phyloP scores from a whole-genome alignment of 2,797 vertebrate genomes.

The Natrix natrix region DNA sequence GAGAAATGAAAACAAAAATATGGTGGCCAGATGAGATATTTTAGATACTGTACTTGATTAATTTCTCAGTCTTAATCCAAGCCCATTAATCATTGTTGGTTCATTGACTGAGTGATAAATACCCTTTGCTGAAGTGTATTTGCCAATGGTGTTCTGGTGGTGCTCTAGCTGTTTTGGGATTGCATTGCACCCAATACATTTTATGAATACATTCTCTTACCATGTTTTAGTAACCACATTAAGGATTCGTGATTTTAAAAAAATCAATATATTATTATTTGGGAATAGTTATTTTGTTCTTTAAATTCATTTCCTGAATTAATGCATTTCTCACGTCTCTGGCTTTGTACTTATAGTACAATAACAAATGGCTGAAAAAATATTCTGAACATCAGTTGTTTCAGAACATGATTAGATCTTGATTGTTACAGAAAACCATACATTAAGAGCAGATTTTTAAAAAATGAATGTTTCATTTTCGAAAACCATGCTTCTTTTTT shows the following conservation, averaged over 20 bases:
- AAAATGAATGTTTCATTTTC: background rate
- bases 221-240: background rate
- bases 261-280: background rate
- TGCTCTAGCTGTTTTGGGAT: background rate
- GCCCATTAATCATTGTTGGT: background rate
- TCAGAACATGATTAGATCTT: background rate
- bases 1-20: background rate
- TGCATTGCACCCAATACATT: background rate
- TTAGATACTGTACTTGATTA: background rate
- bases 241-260: background rate
- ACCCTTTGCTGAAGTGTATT: background rate
- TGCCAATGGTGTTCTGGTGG: no score
- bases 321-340: background rate
- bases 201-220: background rate
- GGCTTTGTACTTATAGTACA: background rate
- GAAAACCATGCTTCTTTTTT: background rate
- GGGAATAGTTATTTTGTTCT: background rate
- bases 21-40: background rate
- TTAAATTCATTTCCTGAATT: background rate
- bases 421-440: background rate
- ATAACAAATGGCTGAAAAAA: background rate
- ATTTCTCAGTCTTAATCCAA: background rate
- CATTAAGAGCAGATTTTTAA: background rate
- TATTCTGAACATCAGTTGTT: background rate
- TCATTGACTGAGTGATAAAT: background rate